These are phyloP conservation scores for Galagoides demidoff DNA, from an alignment of 2,797 vertebrate species.

Conservation along the genomic window DNA sequence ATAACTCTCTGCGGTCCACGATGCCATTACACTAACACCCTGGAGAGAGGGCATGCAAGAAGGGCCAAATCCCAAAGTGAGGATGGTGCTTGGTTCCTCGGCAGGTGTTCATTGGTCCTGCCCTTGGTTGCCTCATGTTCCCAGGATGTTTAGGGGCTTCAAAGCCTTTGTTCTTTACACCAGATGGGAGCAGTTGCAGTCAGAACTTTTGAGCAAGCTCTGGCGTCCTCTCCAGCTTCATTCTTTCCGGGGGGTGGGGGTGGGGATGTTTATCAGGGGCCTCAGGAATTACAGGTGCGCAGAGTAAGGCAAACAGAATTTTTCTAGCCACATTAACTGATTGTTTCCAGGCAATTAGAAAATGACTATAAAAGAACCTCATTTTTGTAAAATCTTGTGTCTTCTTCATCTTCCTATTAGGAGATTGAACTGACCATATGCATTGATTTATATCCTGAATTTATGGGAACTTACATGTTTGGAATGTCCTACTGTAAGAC, in stretches of 20 bases:
- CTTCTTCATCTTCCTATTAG: slow-evolving; percentile 66
- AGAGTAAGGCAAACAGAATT: not conserved
- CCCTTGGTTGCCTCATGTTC: not conserved
- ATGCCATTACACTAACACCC: not conserved
- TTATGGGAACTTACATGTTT: slow-evolving; percentile 73
- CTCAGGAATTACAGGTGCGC: not conserved
- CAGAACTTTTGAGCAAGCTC: not conserved
- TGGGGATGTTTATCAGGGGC: not conserved
- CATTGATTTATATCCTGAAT: slow-evolving; percentile 79
- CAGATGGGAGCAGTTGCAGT: not conserved
- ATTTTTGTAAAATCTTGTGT: slow-evolving; percentile 60
- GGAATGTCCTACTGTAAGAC: slow-evolving; percentile 82
- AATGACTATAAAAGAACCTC: slow-evolving; percentile 55
- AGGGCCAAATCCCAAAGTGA: not conserved
- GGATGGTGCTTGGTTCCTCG: not conserved
- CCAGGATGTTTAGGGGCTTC: not conserved
- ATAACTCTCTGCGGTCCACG: not conserved
- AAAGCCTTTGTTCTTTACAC: not conserved
- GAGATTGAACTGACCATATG: slow-evolving; percentile 66
- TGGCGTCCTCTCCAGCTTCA: slow-evolving; percentile 23
- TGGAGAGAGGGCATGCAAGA: accelerated
- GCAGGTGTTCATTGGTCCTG: accelerated
- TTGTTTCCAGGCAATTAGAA: slow-evolving; percentile 47
- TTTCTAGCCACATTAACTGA: not conserved
- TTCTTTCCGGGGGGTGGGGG: not conserved